phyloP scores from a whole-genome alignment of 2,888 invertebrate species.

The Ganaspis brasiliensis region DNA sequence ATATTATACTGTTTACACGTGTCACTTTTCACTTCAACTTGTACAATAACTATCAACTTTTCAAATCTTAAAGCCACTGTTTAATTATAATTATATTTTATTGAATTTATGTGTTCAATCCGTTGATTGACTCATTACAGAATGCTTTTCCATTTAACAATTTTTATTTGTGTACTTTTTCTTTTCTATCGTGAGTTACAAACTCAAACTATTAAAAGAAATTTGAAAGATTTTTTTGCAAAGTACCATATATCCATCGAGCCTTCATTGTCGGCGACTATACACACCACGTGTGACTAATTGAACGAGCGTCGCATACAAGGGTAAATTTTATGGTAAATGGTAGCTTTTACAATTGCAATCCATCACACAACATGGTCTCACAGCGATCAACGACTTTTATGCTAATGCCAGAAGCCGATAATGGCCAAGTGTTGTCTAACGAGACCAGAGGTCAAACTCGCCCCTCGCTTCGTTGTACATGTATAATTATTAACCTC shows the following conservation, averaged over 20 bases:
- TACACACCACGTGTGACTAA: constrained; percentile 38
- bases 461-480: constrained; percentile 49
- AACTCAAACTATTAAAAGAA: not conserved
- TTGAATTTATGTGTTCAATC: no score
- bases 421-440: constrained; percentile 47
- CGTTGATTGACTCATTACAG: no score
- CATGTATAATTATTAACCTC: constrained; percentile 19
- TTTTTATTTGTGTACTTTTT: no score
- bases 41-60: no score
- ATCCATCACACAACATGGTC: constrained; percentile 38
- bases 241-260: not conserved
- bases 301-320: constrained; percentile 37
- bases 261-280: constrained; percentile 28
- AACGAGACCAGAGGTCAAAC: constrained; percentile 55
- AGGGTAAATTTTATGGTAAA: constrained; percentile 35
- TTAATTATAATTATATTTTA: no score
- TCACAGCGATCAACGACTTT: constrained; percentile 41
- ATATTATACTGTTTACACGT: no score
- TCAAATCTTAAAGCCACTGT: no score
- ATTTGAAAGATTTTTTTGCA: constrained; percentile 3
- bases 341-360: constrained; percentile 40
- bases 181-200: no score
- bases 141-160: no score
- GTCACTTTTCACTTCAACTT: no score
- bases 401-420: constrained; percentile 52